Percentiles rank a stretch among this genome's conserved stretches.
Conservation (phyloP, 2,113 vertebrate genomes). For the Motacilla tschutschensis region DNA sequence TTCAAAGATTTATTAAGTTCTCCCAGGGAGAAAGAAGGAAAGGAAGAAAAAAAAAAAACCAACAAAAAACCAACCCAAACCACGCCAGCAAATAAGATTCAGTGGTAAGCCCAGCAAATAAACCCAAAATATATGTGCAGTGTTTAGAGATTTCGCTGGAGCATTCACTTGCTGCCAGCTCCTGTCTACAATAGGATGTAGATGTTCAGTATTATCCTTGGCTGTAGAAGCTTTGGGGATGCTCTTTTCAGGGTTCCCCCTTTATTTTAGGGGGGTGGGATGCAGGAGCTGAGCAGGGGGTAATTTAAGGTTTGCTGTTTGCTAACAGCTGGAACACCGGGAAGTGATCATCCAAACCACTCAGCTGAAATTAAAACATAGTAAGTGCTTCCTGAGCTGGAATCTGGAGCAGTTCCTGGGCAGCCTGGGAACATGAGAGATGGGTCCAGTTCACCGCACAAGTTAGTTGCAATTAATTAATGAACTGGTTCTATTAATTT, state of each 20-base stretch:
- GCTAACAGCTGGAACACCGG: not conserved
- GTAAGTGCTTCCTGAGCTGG: not conserved
- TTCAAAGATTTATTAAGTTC: slow-evolving; percentile 55
- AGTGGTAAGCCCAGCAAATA: not conserved
- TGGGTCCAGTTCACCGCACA: not conserved
- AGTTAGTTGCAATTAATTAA: slow-evolving; percentile 43
- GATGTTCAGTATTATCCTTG: not conserved
- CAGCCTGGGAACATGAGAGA: not conserved
- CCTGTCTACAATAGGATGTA: not conserved
- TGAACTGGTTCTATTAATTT: slow-evolving; percentile 44
- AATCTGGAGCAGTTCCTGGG: not conserved
- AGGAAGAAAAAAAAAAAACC: too few relatives aligned
- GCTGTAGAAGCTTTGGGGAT: not conserved
- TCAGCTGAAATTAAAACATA: not conserved
- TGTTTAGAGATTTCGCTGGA: slow-evolving; percentile 2
- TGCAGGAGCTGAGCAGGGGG: not conserved
- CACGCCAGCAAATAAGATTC: slow-evolving; percentile 1
- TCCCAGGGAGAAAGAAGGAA: not conserved
- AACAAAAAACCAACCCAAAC: not conserved
- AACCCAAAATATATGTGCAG: slow-evolving; percentile 22
- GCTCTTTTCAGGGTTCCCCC: not conserved
- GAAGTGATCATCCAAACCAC: not conserved
- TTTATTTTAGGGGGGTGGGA: not conserved
- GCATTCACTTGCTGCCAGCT: not conserved
- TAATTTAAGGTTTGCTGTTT: not conserved